These are phyloP conservation scores for Sarcophaga peregrina DNA, from an alignment of 1,140 invertebrate genomes.

Conservation along the genomic window DNA sequence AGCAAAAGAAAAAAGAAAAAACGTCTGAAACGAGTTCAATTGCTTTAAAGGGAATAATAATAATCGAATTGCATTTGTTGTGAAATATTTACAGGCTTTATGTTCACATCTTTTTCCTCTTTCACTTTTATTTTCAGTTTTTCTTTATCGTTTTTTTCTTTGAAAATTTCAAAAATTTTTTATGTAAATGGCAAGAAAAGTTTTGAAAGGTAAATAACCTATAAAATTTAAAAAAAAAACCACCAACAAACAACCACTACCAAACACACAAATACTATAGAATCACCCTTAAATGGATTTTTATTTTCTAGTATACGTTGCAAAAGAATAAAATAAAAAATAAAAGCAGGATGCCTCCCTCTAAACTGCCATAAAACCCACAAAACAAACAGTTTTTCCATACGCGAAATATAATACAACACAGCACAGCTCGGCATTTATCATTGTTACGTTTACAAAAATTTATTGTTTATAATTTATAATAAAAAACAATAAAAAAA, in stretches of 20 bases:
- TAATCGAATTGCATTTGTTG: background rate
- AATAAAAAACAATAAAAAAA: too few species aligned
- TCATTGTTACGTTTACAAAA: too few species aligned
- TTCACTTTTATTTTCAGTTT: too few species aligned
- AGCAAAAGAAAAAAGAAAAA: background rate
- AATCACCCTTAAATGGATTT: constrained; percentile 4
- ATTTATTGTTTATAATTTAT: too few species aligned
- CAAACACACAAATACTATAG: background rate
- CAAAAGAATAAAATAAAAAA: background rate
- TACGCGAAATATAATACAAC: too few species aligned
- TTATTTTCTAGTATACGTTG: background rate
- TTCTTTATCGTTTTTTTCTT: too few species aligned
- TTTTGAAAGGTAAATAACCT: constrained; percentile 33
- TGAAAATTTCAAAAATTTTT: too few species aligned
- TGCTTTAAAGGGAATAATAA: constrained; percentile 36
- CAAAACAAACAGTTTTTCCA: too few species aligned
- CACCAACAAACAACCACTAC: background rate
- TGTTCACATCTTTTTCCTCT: too few species aligned
- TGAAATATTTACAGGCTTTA: background rate
- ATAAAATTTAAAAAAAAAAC: background rate
- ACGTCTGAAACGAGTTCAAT: constrained; percentile 13
- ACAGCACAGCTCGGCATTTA: too few species aligned
- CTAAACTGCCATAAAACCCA: background rate
- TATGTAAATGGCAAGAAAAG: background rate
- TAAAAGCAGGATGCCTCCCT: background rate